These are phyloP conservation scores for Falco naumanni DNA, from an alignment of 2,797 vertebrate genomes.

Conservation along the genomic window DNA sequence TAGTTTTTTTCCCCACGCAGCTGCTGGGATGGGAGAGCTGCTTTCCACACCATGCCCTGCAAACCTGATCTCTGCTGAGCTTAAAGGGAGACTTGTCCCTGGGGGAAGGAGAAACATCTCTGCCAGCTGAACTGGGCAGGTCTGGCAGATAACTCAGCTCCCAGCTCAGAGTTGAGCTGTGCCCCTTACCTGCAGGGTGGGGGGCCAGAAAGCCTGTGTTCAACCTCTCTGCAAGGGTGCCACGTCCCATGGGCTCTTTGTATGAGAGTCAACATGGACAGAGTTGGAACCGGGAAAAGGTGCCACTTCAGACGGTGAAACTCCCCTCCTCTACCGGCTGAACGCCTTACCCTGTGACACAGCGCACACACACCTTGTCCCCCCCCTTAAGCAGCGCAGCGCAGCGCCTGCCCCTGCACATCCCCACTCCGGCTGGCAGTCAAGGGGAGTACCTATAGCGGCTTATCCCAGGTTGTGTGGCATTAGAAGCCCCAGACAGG, in stretches of 20 bases:
- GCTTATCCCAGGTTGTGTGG: background rate
- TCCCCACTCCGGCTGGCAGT: too few species aligned
- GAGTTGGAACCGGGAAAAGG: background rate
- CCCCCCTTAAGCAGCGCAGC: too few species aligned
- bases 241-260: accelerated
- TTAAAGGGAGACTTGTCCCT: background rate
- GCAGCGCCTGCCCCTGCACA: too few species aligned
- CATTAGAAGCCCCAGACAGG: background rate
- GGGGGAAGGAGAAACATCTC: background rate
- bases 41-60: background rate
- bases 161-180: background rate
- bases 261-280: accelerated
- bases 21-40: background rate
- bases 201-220: background rate
- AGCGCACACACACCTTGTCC: accelerated
- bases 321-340: background rate
- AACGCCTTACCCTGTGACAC: background rate
- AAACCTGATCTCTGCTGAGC: background rate
- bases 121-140: background rate
- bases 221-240: background rate
- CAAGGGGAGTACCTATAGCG: background rate
- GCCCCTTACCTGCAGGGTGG: background rate
- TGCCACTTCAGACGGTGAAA: background rate
- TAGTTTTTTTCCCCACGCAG: background rate
- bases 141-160: background rate